These are phyloP conservation scores for Petrocephalus zakoni DNA, from an alignment of 2,113 vertebrate species.

Conservation along the genomic window DNA sequence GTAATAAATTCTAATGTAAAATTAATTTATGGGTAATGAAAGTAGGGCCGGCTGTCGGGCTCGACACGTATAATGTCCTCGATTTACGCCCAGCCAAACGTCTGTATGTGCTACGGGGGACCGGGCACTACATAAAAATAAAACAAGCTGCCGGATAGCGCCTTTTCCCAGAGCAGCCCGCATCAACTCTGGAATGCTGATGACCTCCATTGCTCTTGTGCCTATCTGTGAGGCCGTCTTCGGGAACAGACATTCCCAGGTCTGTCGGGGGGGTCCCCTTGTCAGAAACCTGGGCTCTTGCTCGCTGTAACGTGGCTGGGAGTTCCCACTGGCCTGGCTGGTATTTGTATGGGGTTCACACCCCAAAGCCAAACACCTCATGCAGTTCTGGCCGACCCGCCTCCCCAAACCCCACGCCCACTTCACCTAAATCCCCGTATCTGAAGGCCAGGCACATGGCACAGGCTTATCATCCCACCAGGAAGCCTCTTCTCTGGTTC, in stretches of 20 bases:
- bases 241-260: not conserved
- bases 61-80: not conserved
- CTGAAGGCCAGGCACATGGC: constrained; percentile 15
- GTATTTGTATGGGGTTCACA: not conserved
- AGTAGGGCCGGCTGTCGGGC: not conserved
- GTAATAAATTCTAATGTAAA: constrained; percentile 2
- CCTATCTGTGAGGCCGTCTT: not conserved
- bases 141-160: not conserved
- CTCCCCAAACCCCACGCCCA: not conserved
- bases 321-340: not conserved
- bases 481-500: constrained; percentile 28
- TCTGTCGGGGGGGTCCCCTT: not conserved
- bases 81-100: not conserved
- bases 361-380: not conserved
- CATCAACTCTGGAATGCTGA: not conserved
- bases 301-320: not conserved
- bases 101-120: not conserved
- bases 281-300: not conserved
- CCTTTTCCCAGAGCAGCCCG: not conserved
- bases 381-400: not conserved
- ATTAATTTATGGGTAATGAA: constrained; percentile 4
- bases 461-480: constrained; percentile 27
- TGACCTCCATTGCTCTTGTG: not conserved
- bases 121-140: not conserved
- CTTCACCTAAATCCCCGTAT: constrained; percentile 34